These are phyloP conservation scores for Luscinia luscinia DNA, from an alignment of 2,797 vertebrate genomes.

Conservation along the genomic window DNA sequence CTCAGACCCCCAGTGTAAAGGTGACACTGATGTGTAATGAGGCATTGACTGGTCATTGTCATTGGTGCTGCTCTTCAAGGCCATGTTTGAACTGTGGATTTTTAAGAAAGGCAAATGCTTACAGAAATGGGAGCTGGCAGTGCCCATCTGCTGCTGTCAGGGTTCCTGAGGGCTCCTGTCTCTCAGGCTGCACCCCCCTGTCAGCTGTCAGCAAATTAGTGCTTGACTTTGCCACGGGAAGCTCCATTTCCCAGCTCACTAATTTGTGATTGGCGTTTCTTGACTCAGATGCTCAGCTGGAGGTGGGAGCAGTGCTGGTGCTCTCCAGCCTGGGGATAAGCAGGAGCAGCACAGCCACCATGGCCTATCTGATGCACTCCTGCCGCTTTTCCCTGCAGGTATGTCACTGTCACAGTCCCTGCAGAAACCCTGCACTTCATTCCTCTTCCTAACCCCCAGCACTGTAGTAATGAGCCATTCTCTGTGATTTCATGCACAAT, in stretches of 20 bases:
- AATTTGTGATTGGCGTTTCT: constrained; percentile 13
- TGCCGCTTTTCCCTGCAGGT: constrained; percentile 82
- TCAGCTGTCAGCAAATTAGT: background rate
- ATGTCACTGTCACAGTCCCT: background rate
- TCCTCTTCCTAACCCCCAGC: background rate
- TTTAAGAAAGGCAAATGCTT: background rate
- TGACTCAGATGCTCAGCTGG: constrained; percentile 67
- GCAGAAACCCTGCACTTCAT: background rate
- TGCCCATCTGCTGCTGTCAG: constrained; percentile 30
- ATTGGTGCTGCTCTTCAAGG: background rate
- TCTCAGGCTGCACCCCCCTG: background rate
- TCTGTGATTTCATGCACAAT: background rate
- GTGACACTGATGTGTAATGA: background rate
- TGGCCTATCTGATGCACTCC: constrained; percentile 86
- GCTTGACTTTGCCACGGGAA: background rate
- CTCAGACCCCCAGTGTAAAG: background rate
- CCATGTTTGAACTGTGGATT: background rate
- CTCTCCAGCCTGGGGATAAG: constrained; percentile 84
- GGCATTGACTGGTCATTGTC: background rate
- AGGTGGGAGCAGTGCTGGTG: constrained; percentile 74
- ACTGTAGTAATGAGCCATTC: background rate
- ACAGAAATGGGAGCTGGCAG: background rate
- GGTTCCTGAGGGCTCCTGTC: background rate
- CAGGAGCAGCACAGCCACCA: constrained; percentile 76
- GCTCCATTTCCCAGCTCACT: background rate